A percentile compares a stretch with the other conserved stretches of the same genome.
These are phyloP conservation scores for Apus apus DNA, from an alignment of 2,113 vertebrate species.

Conservation along the genomic window DNA sequence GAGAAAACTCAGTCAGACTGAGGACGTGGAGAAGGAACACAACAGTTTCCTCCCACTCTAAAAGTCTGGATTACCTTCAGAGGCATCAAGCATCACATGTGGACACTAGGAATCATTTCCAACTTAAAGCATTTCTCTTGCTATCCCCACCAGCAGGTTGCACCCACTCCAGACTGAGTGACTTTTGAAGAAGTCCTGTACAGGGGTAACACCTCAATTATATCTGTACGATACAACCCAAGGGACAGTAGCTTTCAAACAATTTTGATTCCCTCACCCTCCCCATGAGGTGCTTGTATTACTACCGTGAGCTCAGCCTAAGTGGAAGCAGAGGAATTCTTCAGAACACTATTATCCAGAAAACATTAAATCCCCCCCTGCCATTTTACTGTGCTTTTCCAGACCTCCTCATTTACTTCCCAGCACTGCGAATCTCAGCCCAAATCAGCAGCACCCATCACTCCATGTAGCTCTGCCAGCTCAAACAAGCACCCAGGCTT, in stretches of 20 bases:
- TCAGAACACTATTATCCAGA: background rate
- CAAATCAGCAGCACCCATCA: background rate
- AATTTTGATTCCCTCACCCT: background rate
- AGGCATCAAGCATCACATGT: background rate
- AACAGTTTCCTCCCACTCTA: background rate
- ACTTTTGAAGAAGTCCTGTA: background rate
- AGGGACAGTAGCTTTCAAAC: background rate
- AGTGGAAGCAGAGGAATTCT: background rate
- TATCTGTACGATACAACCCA: background rate
- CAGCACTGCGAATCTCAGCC: background rate
- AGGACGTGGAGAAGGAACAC: background rate
- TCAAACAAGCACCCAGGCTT: background rate
- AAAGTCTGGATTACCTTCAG: background rate
- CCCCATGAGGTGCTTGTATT: background rate
- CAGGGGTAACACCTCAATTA: background rate
- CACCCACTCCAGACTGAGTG: background rate
- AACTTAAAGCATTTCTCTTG: background rate
- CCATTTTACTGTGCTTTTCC: background rate
- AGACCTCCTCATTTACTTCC: background rate
- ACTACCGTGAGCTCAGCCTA: background rate
- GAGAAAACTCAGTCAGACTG: background rate
- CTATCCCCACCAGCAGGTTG: background rate
- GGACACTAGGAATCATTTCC: background rate
- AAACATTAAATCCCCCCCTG: background rate
- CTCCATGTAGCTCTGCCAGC: background rate